phyloP scores from a whole-genome alignment of 1,140 invertebrate genomes.

The Atta colombica region DNA sequence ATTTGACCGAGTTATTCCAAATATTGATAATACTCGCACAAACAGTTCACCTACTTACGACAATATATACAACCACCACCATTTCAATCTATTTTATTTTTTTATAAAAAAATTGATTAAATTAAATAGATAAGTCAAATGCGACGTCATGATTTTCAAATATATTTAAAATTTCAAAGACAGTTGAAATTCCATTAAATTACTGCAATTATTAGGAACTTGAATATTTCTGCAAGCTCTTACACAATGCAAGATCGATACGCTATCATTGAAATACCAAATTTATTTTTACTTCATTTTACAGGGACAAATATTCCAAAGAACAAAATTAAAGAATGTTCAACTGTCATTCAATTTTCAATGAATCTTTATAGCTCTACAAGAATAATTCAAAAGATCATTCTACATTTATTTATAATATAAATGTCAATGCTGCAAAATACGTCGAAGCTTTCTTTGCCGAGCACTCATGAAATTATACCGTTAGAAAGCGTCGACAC shows the following conservation, averaged over 20 bases:
- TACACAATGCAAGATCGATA: slow-evolving; percentile 11
- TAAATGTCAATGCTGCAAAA: background rate
- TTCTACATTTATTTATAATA: background rate
- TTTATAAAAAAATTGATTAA: background rate
- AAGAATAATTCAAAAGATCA: background rate
- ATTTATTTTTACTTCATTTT: slow-evolving; percentile 3
- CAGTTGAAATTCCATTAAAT: slow-evolving; percentile 20
- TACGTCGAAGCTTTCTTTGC: slow-evolving; percentile 20
- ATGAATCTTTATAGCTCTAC: background rate
- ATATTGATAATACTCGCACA: background rate
- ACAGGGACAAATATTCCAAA: background rate
- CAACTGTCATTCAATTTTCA: background rate
- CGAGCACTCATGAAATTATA: slow-evolving; percentile 20
- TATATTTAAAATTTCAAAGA: slow-evolving; percentile 7
- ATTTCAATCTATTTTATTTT: background rate
- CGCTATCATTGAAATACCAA: background rate
- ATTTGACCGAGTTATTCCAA: slow-evolving; percentile 3
- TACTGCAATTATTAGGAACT: background rate
- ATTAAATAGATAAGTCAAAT: background rate
- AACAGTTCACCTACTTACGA: background rate
- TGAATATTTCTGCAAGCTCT: background rate
- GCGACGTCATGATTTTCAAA: background rate
- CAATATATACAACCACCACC: background rate
- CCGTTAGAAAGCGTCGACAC: slow-evolving; percentile 38
- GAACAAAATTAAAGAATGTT: background rate